Evolutionary conservation across 2,888 invertebrate species (phyloP).

Genomic region (Reticulitermes lucifugus): DNA sequence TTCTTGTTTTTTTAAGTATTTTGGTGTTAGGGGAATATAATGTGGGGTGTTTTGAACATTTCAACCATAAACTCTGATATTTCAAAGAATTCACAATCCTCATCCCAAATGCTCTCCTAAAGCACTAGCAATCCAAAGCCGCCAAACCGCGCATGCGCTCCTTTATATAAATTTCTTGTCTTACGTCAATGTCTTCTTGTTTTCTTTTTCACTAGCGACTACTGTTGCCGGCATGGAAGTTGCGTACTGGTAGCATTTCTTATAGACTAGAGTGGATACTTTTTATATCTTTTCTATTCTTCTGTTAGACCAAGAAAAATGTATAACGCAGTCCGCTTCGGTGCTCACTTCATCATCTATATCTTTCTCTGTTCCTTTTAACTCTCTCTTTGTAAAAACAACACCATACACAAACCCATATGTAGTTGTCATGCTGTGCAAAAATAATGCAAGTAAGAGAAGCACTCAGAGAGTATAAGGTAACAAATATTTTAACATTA

Average conservation of each 20-base stretch:
- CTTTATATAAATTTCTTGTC: conserved; percentile 45
- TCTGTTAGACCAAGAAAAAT: conserved; percentile 39
- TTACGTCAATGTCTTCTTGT: conserved; percentile 47
- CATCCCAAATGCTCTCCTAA: neutral
- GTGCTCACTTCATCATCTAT: conserved; percentile 33
- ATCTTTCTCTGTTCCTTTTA: conserved; percentile 19
- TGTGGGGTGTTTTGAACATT: neutral
- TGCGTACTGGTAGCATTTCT: conserved; percentile 22
- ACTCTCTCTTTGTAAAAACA: conserved; percentile 22
- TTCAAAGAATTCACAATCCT: neutral
- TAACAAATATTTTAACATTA: neutral
- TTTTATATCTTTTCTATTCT: conserved; percentile 38
- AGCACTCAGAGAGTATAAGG: neutral
- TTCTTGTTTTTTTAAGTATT: no score
- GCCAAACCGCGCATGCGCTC: neutral
- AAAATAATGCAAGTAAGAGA: conserved; percentile 12
- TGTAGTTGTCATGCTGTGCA: conserved; percentile 20
- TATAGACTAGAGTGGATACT: neutral
- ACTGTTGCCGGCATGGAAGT: neutral
- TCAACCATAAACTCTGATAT: neutral
- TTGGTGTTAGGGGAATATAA: no score
- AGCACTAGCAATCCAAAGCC: neutral
- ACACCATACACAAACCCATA: conserved; percentile 11
- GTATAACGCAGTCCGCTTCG: conserved; percentile 8
- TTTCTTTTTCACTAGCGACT: conserved; percentile 8